Conservation (phyloP, 2,797 vertebrate genomes). For the Sphaeramia orbicularis region DNA sequence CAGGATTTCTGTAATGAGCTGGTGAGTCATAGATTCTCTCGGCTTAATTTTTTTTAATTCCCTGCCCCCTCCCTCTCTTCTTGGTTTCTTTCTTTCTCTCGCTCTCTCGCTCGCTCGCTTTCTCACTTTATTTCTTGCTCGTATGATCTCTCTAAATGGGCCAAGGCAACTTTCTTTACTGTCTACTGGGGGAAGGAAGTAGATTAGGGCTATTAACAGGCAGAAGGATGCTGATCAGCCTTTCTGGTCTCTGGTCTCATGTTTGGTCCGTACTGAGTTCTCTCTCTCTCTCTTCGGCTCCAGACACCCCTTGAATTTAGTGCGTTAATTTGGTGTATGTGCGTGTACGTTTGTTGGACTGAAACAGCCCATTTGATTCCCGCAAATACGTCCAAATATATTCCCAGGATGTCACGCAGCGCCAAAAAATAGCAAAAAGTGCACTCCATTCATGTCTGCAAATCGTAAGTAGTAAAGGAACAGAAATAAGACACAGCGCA, state of each 20-base stretch:
- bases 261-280: conserved; percentile 43
- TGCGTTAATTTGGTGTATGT: conserved; percentile 30
- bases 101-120: conserved; percentile 5
- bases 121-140: conserved; percentile 46
- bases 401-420: conserved; percentile 44
- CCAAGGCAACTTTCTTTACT: conserved; percentile 69
- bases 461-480: conserved; percentile 52
- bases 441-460: conserved; percentile 47
- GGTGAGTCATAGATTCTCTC: conserved; percentile 71
- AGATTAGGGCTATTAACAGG: conserved; percentile 77
- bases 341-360: conserved; percentile 30
- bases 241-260: conserved; percentile 46
- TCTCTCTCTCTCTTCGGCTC: conserved; percentile 23
- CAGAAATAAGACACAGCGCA: conserved; percentile 47
- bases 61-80: conserved; percentile 25
- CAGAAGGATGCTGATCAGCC: conserved; percentile 67
- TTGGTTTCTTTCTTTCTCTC: neutral
- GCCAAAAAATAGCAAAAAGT: conserved; percentile 42
- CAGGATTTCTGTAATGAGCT: conserved; percentile 78
- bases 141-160: conserved; percentile 72
- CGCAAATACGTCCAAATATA: conserved; percentile 50
- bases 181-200: conserved; percentile 64
- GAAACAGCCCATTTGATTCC: conserved; percentile 59
- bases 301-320: neutral
- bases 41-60: conserved; percentile 59